Percentiles rank a stretch among this genome's conserved stretches.
Conservation (phyloP, 1,140 invertebrate genomes). For the Batillaria attramentaria region DNA sequence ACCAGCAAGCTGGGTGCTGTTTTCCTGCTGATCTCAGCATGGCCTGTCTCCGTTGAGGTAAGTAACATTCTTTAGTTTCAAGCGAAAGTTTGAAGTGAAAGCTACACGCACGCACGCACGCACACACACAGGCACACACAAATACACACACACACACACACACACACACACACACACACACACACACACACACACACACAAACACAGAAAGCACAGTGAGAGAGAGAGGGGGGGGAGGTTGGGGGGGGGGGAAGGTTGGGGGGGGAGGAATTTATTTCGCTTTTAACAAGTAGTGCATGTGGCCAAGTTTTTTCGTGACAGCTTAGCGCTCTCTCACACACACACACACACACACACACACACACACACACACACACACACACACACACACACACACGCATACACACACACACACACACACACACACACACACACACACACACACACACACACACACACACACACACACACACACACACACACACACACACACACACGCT, state of each 20-base stretch:
- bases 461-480: not conserved
- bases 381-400: not conserved
- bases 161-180: not conserved
- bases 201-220: not conserved
- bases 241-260: too few relatives aligned
- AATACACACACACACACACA: not conserved
- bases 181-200: not conserved
- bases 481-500: not conserved
- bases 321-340: not conserved
- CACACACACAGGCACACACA: not conserved
- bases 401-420: not conserved
- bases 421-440: constrained; percentile 2
- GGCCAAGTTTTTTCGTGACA: too few relatives aligned
- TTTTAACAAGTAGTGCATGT: too few relatives aligned
- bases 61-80: too few relatives aligned
- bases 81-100: too few relatives aligned
- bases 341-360: not conserved
- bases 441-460: not conserved
- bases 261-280: too few relatives aligned
- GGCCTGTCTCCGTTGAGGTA: too few relatives aligned
- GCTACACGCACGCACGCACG: constrained; percentile 1
- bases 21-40: too few relatives aligned
- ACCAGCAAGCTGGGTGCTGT: too few relatives aligned
- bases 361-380: constrained; percentile 2
- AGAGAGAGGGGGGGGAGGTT: too few relatives aligned